These are phyloP conservation scores for Rotaria macrura DNA, from an alignment of 2,888 invertebrate species.

Conservation along the genomic window DNA sequence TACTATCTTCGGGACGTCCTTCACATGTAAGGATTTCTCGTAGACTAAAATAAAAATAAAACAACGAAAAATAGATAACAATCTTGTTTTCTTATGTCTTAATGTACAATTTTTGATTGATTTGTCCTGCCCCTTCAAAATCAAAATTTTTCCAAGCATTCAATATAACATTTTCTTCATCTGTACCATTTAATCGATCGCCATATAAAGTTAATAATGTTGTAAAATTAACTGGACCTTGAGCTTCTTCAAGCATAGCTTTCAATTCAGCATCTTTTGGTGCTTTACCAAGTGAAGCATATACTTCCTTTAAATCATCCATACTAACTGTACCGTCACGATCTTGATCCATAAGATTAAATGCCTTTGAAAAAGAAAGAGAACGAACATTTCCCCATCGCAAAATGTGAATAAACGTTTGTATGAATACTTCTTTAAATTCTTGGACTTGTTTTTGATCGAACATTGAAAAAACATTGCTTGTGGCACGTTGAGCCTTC, in stretches of 20 bases:
- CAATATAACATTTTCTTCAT: constrained; percentile 52
- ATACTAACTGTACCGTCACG: constrained; percentile 53
- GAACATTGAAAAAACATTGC: constrained; percentile 53
- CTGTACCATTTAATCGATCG: constrained; percentile 51
- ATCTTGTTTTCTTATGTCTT: not conserved
- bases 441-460: constrained; percentile 55
- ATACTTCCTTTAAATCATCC: constrained; percentile 53
- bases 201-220: constrained; percentile 50
- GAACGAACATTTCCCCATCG: rapidly evolving
- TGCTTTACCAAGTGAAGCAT: constrained; percentile 51
- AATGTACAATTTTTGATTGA: constrained; percentile 17
- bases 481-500: constrained; percentile 48
- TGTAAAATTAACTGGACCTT: constrained; percentile 50
- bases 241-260: constrained; percentile 49
- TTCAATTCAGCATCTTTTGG: constrained; percentile 45
- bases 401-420: not conserved
- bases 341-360: constrained; percentile 55
- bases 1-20: constrained; percentile 16
- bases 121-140: constrained; percentile 40
- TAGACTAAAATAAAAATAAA: not conserved
- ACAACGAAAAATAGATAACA: not conserved
- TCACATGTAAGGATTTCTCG: constrained; percentile 17
- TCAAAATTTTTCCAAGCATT: constrained; percentile 55
- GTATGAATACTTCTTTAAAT: constrained; percentile 50
- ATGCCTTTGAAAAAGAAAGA: constrained; percentile 41